Conservation (phyloP, 2,888 invertebrate species). For the Noctua janthina region DNA sequence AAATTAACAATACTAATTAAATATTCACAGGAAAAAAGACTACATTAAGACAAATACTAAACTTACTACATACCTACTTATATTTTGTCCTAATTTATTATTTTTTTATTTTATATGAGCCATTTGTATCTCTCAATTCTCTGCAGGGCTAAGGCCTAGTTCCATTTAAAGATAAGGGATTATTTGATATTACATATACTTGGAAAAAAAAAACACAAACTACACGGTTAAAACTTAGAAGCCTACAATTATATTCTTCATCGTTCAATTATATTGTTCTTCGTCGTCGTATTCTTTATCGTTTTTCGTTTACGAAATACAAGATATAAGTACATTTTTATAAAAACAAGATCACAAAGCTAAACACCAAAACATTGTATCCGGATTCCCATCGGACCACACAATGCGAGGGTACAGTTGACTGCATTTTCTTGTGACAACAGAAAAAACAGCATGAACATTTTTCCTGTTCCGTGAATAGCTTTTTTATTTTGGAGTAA, state of each 20-base stretch:
- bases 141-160: not conserved
- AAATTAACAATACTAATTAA: not conserved
- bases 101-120: not conserved
- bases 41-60: not conserved
- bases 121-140: not conserved
- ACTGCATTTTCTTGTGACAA: not conserved
- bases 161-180: not conserved
- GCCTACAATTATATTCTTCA: not conserved
- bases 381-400: slow-evolving; percentile 16
- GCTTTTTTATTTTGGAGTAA: not conserved
- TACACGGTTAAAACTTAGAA: too few species aligned
- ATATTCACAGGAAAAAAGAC: not conserved
- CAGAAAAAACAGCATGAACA: too few species aligned
- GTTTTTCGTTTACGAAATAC: not conserved
- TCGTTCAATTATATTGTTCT: not conserved
- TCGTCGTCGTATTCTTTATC: not conserved
- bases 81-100: not conserved
- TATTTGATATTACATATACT: not conserved
- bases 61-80: not conserved
- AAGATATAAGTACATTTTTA: slow-evolving; percentile 1
- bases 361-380: slow-evolving; percentile 5
- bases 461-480: too few species aligned
- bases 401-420: slow-evolving; percentile 22
- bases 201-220: not conserved
- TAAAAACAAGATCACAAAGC: not conserved